Base-by-base conservation (phyloP, 2,113 vertebrate genomes). In the Ranitomeya variabilis region DNA sequence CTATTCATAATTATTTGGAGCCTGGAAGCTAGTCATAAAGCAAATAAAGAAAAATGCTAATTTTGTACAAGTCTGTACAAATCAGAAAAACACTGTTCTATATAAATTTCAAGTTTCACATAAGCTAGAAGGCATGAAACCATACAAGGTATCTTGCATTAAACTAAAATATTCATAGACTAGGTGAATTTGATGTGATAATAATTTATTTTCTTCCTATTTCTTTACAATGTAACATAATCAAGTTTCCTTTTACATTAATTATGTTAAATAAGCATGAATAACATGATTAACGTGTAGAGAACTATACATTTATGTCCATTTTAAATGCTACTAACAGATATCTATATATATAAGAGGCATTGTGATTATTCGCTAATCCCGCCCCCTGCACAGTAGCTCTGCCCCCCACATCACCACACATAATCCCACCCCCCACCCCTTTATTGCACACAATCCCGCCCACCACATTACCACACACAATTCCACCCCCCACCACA, bases 1-100 rank as follows among this genome's bases (percentile, higher is more conserved):
- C 83, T 85, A 85, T 85, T 85, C 83, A 85, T 85, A 85, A 85
- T 85, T 85, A 85, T 85, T 60, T 85, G 83, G 55, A 74, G 83
- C 83, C 83, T 85, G 18, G 83, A 85, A 85, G 83, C 83, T 76
- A 85, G 67, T 85, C 83, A 76, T 73, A 85, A 85, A 85, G 67
- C 83, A 85, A 85, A 85, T 85, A 60, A 76, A 85, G 69, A 51
- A 60, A 85, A 60, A 85, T 85, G 83, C 83, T 59, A 85, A 76
- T 85, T 85, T 45, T 74, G 51, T 85, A 85, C 83, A 85, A 85
- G 83, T 74, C 83, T 85, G 83, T 76, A 85, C 83, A 85, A 76
- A 85, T 85, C 83, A 85, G 83, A 85, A 18, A 85, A 84, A 57
- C 69, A 76, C 26, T 59, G 69, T 85, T 76, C 52, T 85, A 73